Percentiles rank a stretch among this genome's conserved stretches.
Evolutionary conservation across 2,888 invertebrate species (phyloP).

Genomic region (Euclidia mi): DNA sequence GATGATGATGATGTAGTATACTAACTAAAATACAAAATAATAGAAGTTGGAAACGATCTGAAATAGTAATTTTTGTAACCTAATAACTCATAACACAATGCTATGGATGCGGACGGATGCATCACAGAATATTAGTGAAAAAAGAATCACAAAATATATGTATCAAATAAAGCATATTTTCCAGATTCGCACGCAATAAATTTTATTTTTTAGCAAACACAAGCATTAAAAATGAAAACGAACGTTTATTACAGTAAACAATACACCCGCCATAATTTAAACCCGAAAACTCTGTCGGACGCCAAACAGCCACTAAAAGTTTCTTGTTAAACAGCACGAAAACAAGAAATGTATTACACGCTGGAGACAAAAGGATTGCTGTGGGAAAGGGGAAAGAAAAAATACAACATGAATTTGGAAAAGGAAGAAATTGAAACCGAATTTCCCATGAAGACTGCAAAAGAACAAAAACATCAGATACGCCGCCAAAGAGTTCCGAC

Average conservation of each 20-base stretch:
- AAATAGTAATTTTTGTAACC: too few species aligned
- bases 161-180: too few species aligned
- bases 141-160: too few species aligned
- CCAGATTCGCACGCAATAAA: too few species aligned
- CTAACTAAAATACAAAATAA: too few species aligned
- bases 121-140: too few species aligned
- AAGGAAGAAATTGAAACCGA: slow-evolving; percentile 57
- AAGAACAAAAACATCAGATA: slow-evolving; percentile 51
- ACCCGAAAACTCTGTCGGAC: slow-evolving; percentile 4
- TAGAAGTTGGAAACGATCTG: too few species aligned
- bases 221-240: background rate
- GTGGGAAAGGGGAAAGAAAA: slow-evolving; percentile 11
- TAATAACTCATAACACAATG: too few species aligned
- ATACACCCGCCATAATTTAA: slow-evolving; percentile 3
- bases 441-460: slow-evolving; percentile 57
- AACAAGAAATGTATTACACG: slow-evolving; percentile 29
- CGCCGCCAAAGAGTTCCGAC: slow-evolving; percentile 37
- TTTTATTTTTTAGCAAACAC: background rate
- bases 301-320: slow-evolving; percentile 18
- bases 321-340: slow-evolving; percentile 18
- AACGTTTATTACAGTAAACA: slow-evolving; percentile 2
- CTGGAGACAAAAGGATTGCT: slow-evolving; percentile 22
- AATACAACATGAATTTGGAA: slow-evolving; percentile 42
- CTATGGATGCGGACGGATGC: too few species aligned
- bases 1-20: too few species aligned